Base-by-base conservation (phyloP, 2,113 vertebrate species). In the Pollimyrus isidori region DNA sequence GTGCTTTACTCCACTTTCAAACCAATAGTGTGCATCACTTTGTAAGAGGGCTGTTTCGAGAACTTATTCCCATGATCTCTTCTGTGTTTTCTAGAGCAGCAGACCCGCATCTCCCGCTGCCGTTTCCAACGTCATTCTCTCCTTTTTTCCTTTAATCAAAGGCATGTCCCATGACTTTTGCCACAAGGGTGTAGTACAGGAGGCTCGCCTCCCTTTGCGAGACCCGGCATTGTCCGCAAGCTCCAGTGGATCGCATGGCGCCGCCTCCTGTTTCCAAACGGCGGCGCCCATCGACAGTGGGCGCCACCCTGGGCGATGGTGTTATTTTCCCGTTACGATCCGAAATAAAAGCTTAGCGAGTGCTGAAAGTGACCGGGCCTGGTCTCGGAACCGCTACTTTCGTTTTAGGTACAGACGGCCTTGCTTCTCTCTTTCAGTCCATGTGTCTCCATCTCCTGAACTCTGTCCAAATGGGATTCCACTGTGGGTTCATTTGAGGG, bases 401-500 rank as follows among this genome's bases (percentile, higher is more conserved):
- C 53, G 84, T 89, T 89, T 89, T 76, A 85, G 76, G 42, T 86
- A 89, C 89, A 76, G 86, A 73, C 19, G 45, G 80, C 50, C 90
- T 65, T 89, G 89, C 89, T 80, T 89, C 91, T 90, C 89, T 90
- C 93, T 80, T 84, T 46, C 85, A 89, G 46, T 94, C 94, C 94
- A 91, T 95, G 95, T 95, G 95, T 96, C 95, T 94, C 96, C 94
- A 95, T 95, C 93, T 93, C 91, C 95, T 95, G 94, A 96, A 95
- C 94, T 95, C 95, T 95, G 92, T 95, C 95, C 94, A 96, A 96
- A 96, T 95, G 96, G 95, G 95, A 96, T 93, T 95, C 96, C 96
- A 97, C 96, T 97, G 96, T 97, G 96, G 96, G 95, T 95, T 97
- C 93, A 95, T 97, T 96, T 95, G 95, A 96, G 95, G 95, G 96